Evolutionary conservation across 64 coral and sea anemone genomes (phyloP), one percentile per base, ranked within the genome.

Genomic region (Trachythela sp.): DNA sequence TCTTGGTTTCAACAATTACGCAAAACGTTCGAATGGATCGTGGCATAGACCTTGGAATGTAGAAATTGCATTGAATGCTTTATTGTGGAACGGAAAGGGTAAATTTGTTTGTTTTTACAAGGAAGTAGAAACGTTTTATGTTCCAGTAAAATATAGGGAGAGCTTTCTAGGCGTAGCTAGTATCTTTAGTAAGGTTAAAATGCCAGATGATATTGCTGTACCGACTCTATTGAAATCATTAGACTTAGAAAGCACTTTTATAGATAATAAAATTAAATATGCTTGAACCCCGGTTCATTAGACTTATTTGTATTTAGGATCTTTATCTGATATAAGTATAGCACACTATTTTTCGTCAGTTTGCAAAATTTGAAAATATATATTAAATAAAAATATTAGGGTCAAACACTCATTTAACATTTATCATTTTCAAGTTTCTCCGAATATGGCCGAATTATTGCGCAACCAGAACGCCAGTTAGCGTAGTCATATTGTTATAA

Each of bases 1-100:
- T 80, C 9, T 29, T 80, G 31, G 11, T 39, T 80, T 80, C 32
- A 80, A 80, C 13, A 29, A 15, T 20, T 80, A 6, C 30, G 75
- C 31, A 80, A 22, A 39, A 35, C 0, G 18, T 9, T 34, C 33
- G 20, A 80, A 80, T 80, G 37, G 37, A 36, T 37, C 75, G 37
- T 80, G 75, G 31, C 31, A 30, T 9, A 80, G 33, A 80, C 75
- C 75, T 9, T 80, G 75, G 75, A 80, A 80, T 36, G 31, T 20
- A 18, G 75, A 80, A 39, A 80, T 80, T 80, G 75, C 75, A 10
- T 13, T 80, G 37, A 80, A 80, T 80, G 75, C 75, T 18, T 80
- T 80, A 39, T 36, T 80, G 37, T 80, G 75, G 75, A 80, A 80
- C 9, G 75, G 75, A 80, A 80, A 80, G 75, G 75, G 75, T 38